These are phyloP conservation scores for Coracias cyanogaster DNA, from an alignment of 2,797 vertebrate species.

Conservation along the genomic window DNA sequence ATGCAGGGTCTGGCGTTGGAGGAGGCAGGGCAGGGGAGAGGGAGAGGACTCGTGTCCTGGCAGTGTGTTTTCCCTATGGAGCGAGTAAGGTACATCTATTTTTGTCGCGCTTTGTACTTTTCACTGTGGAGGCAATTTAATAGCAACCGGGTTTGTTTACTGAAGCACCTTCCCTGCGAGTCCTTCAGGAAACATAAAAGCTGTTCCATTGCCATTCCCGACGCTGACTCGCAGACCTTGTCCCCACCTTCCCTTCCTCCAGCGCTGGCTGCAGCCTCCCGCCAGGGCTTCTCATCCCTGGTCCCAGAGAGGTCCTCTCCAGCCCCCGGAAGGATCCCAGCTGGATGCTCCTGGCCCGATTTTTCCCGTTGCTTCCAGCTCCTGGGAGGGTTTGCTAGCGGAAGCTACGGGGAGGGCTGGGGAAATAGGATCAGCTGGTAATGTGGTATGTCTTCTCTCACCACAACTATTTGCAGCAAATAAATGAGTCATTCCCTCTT, in stretches of 20 bases:
- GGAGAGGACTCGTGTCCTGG: neutral
- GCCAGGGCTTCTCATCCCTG: neutral
- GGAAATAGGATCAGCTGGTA: constrained; percentile 90
- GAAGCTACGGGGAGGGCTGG: constrained; percentile 76
- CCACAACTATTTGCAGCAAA: constrained; percentile 76
- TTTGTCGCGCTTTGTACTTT: constrained; percentile 57
- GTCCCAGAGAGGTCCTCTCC: neutral
- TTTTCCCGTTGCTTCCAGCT: neutral
- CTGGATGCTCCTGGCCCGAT: neutral
- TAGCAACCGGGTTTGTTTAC: constrained; percentile 83
- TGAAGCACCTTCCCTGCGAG: constrained; percentile 87
- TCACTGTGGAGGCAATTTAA: constrained; percentile 60
- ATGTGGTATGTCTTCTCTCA: constrained; percentile 84
- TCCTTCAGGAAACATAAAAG: constrained; percentile 84
- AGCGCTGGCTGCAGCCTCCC: neutral
- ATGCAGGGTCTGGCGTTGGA: neutral
- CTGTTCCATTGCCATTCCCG: constrained; percentile 71
- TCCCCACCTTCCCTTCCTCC: constrained; percentile 11
- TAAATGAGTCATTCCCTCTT: constrained; percentile 70
- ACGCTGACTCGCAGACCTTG: constrained; percentile 37
- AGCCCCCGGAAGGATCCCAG: accelerated
- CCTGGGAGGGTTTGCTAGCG: constrained; percentile 6
- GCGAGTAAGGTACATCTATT: constrained; percentile 41
- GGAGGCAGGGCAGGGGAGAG: neutral
- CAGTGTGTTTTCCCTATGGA: constrained; percentile 40